Evolutionary conservation across 1,140 invertebrate species (phyloP), one percentile per base, ranked within the genome.

Genomic region (Holcopasites calliopsidis): DNA sequence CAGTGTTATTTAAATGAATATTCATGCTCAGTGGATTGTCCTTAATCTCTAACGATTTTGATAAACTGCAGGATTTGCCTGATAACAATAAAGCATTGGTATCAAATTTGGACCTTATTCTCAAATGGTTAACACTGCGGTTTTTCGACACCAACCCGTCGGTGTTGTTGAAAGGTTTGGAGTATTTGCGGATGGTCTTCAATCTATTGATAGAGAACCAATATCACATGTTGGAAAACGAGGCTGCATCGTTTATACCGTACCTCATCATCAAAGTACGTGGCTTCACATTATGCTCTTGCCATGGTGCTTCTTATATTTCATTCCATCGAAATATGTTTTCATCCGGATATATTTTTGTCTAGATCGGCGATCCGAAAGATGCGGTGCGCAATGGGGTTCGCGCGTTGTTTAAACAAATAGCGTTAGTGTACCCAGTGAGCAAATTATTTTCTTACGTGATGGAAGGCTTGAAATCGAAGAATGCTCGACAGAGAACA

Each of bases 81-180:
- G 94, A 93, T 26, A 95, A 97, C 80, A 94, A 94, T 18, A 94
- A 95, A 85, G 96, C 97, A 6, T 93, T 98, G 26, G 94, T 98
- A 35, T 95, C 95, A 16, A 99, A 99, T 92, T 92, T 99, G 65
- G 99, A 99, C 93, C 92, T 99, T 49, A 95, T 99, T 72, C 92
- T 99, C 13, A 99, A 98, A 90, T 99, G 99, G 99, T 89, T 99
- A 74, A 99, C 98, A 0, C 89, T 99, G 18, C 93, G 98, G 78
- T 99, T 99, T 90, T 99, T 99, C 86, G 98, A 99, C 92, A 99
- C 98, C 11, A 99, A 99, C 93, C 98, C 98, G 23, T 98, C 97
- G 31, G 98, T 99, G 35, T 93, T 99, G 38, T 93, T 99, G 62
- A 98, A 98, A 93, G 97, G 96, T 54, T 91, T 99, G 60, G 98